Conservation (phyloP, 2,113 vertebrate species). For the Archocentrus centrarchus region DNA sequence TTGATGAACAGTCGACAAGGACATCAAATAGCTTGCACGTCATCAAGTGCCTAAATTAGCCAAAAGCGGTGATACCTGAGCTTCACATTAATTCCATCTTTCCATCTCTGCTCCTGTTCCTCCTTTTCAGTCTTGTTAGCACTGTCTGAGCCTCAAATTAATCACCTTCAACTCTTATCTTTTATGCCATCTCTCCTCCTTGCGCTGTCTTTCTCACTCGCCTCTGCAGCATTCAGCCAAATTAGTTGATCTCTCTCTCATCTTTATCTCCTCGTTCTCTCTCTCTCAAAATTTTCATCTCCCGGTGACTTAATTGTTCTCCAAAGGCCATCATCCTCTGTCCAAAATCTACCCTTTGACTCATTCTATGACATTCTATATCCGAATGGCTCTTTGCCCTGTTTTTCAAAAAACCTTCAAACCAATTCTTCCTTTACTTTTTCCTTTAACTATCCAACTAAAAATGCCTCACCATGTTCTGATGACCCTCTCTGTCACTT, state of each 20-base stretch:
- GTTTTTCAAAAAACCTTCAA: neutral
- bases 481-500: constrained; percentile 36
- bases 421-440: neutral
- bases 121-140: constrained; percentile 37
- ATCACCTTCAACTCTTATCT: constrained; percentile 42
- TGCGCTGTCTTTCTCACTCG: constrained; percentile 2
- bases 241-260: constrained; percentile 45
- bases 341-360: constrained; percentile 5
- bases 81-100: constrained; percentile 39
- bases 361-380: constrained; percentile 17
- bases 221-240: constrained; percentile 20
- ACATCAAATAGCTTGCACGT: constrained; percentile 39
- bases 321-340: neutral
- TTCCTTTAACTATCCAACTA: neutral
- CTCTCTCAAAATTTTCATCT: constrained; percentile 8
- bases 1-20: constrained; percentile 6
- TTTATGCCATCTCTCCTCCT: constrained; percentile 22
- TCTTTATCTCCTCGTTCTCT: constrained; percentile 35
- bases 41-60: constrained; percentile 38
- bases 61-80: neutral
- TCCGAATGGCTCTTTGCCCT: neutral
- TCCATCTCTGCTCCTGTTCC: constrained; percentile 16
- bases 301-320: constrained; percentile 8
- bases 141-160: constrained; percentile 39
- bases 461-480: neutral